Base-by-base conservation (phyloP, 2,797 vertebrate species). In the Galaxias olidus region DNA sequence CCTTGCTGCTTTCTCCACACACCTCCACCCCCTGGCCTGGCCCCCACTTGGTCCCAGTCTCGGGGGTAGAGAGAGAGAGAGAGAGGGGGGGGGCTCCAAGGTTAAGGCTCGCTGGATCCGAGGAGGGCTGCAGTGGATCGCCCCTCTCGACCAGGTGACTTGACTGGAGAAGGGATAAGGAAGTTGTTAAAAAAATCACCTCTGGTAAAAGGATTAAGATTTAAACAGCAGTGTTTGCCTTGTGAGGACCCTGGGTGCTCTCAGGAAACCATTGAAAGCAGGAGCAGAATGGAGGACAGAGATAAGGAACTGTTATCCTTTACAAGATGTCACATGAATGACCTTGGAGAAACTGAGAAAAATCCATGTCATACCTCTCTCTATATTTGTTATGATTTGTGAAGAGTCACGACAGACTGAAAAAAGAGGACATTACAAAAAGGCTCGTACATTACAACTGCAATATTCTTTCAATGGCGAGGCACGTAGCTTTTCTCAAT, bases 71-170 rank as follows among this genome's bases (percentile, higher is more conserved):
- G n/a, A 60, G 78, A 63, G 82, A 75, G 71, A 49, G 76, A 74
- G 80, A 83, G 86, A 77, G 73, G 81, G 86, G 88, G 84, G 86
- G 74, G 85, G 84, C 83, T 91, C 89, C 92, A 95, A 95, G 94
- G 94, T 97, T 95, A 97, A 96, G 94, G 87, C 90, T 87, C 78
- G 82, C 76, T 63, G 75, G 76, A 77, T 71, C 75, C 71, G 53
- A 79, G 69, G 76, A 79, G 67, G 76, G 68, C 77, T 79, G 78
- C 85, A 86, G 62, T 87, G 85, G 87, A 89, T 90, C 87, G 84
- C 73, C 80, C 84, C 85, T 12, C 73, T 65, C 78, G 63, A 85
- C 56, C 79, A 30, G 73, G 72, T 82, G 77, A 81, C 73, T 74
- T 68, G 63, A 70, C 79, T 81, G 53, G 72, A 75, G 77, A 65